Conservation (phyloP, 2,797 vertebrate genomes). For the Falco naumanni region DNA sequence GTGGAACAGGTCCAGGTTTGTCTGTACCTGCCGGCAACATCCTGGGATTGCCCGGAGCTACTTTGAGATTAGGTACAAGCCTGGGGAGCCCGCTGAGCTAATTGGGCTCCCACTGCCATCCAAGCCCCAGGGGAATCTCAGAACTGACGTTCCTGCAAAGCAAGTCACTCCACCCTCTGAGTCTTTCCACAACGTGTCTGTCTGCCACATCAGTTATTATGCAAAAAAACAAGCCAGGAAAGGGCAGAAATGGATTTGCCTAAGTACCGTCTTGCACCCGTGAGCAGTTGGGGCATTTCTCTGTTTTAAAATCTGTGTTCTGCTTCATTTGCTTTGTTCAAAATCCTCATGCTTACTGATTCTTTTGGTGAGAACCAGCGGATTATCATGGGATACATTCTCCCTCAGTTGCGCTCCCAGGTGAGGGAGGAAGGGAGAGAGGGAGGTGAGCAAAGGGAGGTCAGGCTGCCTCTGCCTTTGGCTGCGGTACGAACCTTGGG, state of each 20-base stretch:
- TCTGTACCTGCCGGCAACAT: background rate
- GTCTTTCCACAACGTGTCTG: background rate
- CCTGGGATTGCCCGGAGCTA: background rate
- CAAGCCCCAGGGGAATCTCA: background rate
- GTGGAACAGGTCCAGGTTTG: background rate
- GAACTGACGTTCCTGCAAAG: background rate
- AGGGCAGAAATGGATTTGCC: background rate
- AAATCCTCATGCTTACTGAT: background rate
- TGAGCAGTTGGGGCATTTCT: background rate
- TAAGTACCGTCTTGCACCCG: background rate
- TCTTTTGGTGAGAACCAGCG: background rate
- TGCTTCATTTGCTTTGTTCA: background rate
- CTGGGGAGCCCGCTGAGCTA: background rate
- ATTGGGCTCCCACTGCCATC: background rate
- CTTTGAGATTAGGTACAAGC: background rate
- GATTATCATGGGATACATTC: background rate
- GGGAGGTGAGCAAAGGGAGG: rapidly evolving
- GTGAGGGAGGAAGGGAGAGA: background rate
- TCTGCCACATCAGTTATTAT: background rate
- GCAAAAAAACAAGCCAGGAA: background rate
- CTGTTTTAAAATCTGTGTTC: background rate
- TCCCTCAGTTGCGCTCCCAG: rapidly evolving
- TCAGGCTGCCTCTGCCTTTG: background rate
- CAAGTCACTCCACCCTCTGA: background rate
- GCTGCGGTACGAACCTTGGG: background rate